These are phyloP conservation scores for Dexiosoma caninum DNA, from an alignment of 2,888 invertebrate genomes.

Conservation along the genomic window DNA sequence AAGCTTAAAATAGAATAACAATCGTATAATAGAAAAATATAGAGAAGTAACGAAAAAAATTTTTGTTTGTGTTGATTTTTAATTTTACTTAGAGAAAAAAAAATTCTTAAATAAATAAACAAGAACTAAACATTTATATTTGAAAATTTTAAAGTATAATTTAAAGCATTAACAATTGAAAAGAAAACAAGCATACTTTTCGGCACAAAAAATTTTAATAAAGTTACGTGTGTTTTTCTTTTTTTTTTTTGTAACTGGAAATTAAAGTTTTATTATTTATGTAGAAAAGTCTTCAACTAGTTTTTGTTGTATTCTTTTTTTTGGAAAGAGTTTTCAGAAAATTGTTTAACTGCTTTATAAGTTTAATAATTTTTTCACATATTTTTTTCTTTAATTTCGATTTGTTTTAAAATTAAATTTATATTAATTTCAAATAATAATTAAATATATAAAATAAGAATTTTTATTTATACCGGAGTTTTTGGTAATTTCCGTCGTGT, in stretches of 20 bases:
- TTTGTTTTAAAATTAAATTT: slow-evolving; percentile 1
- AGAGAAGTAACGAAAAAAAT: not conserved
- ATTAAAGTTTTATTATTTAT: not conserved
- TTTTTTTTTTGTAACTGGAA: not conserved
- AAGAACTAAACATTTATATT: not conserved
- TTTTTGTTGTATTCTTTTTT: not conserved
- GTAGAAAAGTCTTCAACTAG: slow-evolving; percentile 26
- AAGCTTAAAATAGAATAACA: slow-evolving; percentile 21
- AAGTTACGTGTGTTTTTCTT: not conserved
- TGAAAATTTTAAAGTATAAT: slow-evolving; percentile 10
- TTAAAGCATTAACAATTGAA: not conserved
- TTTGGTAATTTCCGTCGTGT: slow-evolving; percentile 96
- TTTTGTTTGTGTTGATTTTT: slow-evolving; percentile 47
- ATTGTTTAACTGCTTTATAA: not conserved
- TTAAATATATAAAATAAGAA: slow-evolving; percentile 46
- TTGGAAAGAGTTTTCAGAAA: not conserved
- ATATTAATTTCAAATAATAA: slow-evolving; percentile 22
- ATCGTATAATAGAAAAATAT: not conserved
- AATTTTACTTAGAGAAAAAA: not conserved
- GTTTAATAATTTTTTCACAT: not conserved
- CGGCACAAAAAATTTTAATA: slow-evolving; percentile 24
- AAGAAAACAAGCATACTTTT: slow-evolving; percentile 37
- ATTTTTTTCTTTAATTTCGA: slow-evolving; percentile 17
- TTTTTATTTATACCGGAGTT: slow-evolving; percentile 92
- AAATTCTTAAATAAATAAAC: too few species aligned